A percentile compares a stretch with the other conserved stretches of the same genome.
phyloP scores from a whole-genome alignment of 1,140 invertebrate genomes.

The Sitobion miscanthi region DNA sequence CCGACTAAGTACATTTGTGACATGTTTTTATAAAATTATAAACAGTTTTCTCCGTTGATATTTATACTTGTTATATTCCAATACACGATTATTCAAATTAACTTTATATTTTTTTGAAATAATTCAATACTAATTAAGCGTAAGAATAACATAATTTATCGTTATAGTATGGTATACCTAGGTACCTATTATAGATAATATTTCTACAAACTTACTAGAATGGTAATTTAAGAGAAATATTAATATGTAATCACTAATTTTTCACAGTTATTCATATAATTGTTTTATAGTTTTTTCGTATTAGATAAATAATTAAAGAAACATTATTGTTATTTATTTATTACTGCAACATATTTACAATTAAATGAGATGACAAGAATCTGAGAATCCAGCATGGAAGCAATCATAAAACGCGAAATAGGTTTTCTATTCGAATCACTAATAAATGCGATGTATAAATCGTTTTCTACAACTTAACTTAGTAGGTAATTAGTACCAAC shows the following conservation, averaged over 20 bases:
- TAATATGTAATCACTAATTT: not conserved
- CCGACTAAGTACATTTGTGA: not conserved
- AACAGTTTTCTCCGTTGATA: not conserved
- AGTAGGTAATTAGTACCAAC: too few relatives aligned
- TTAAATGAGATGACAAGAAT: not conserved
- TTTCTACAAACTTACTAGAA: not conserved
- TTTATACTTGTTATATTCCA: not conserved
- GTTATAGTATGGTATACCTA: not conserved
- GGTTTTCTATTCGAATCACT: too few relatives aligned
- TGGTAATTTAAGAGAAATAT: not conserved
- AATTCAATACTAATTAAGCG: not conserved
- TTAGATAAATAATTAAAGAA: too few relatives aligned
- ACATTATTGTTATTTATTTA: not conserved
- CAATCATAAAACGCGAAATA: not conserved
- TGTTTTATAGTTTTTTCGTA: too few relatives aligned
- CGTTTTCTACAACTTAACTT: too few relatives aligned
- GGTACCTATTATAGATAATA: not conserved
- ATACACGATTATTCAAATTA: slow-evolving; percentile 22
- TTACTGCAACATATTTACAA: not conserved
- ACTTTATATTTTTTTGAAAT: not conserved
- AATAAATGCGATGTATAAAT: too few relatives aligned
- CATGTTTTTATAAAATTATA: not conserved
- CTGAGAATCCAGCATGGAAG: not conserved
- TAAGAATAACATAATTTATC: not conserved
- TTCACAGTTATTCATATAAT: too few relatives aligned